These are phyloP conservation scores for Drosophila parvula DNA, from an alignment of 1,140 invertebrate genomes.

Conservation along the genomic window DNA sequence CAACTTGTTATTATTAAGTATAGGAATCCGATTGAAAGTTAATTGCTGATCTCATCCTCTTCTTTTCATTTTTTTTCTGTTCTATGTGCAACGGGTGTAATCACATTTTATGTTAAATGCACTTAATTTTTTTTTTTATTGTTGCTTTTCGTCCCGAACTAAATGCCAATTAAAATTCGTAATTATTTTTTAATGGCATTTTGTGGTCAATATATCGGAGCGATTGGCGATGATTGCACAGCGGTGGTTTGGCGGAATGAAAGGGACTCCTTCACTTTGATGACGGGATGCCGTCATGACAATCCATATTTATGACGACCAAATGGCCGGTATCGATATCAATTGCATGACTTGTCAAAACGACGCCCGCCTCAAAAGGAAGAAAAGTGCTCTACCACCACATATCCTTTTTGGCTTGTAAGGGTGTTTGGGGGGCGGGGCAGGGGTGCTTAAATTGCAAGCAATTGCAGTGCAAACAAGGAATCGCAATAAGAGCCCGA, in stretches of 20 bases:
- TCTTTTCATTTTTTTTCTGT: background rate
- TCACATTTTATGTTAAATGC: slow-evolving; percentile 60
- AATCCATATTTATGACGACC: slow-evolving; percentile 52
- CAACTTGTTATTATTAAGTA: slow-evolving; percentile 1
- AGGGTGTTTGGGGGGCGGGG: background rate
- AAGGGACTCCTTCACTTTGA: slow-evolving; percentile 21
- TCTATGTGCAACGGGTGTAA: slow-evolving; percentile 35
- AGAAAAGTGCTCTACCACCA: slow-evolving; percentile 41
- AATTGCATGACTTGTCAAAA: slow-evolving; percentile 73
- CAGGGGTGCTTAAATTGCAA: slow-evolving; percentile 56
- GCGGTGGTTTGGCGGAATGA: slow-evolving; percentile 11
- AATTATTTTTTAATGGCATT: slow-evolving; percentile 82
- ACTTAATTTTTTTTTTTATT: slow-evolving; percentile 64
- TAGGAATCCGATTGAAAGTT: slow-evolving; percentile 32
- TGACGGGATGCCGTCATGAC: slow-evolving; percentile 48
- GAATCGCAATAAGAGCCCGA: slow-evolving; percentile 45
- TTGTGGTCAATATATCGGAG: slow-evolving; percentile 76
- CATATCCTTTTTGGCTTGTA: slow-evolving; percentile 21
- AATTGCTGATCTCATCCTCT: slow-evolving; percentile 27
- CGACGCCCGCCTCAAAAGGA: slow-evolving; percentile 49
- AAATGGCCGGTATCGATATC: slow-evolving; percentile 63
- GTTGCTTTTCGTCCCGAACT: slow-evolving; percentile 57
- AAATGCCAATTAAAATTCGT: slow-evolving; percentile 81
- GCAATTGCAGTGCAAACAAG: slow-evolving; percentile 73
- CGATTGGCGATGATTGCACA: slow-evolving; percentile 65